Evolutionary conservation across 2,797 vertebrate species (phyloP), one percentile per base, ranked within the genome.

Genomic region (Florisuga fusca): DNA sequence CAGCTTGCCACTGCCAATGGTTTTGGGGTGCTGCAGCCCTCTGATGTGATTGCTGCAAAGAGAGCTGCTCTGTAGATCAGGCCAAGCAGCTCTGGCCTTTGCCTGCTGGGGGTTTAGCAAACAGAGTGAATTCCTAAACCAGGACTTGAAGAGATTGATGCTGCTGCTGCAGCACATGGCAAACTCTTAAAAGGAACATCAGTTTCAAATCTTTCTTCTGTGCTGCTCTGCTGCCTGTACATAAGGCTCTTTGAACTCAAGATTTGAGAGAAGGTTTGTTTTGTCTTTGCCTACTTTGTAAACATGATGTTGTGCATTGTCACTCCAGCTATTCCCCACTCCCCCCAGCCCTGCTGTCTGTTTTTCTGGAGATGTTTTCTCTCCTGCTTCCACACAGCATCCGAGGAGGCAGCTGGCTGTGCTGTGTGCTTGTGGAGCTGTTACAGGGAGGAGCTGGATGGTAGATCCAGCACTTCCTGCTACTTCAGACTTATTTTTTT

Each of bases 271-370:
- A 78, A 77, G 19, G 27, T 59, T 91, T 93, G 67, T 86, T 93
- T 92, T 86, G 63, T 91, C n/a, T 90, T 90, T 92, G 79, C 89
- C 96, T 94, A 89, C 88, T 94, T 85, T 61, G 66, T 69, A 94
- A 91, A 94, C 80, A 78, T 20, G 62, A 50, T 78, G 48, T 84
- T 89, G 36, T 63, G 51, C 48, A 25, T 72, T 83, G 58, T 64
- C 68, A 75, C 54, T 84, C 91, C 54, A 89, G 48, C 58, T 92
- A 23, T 88, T 25, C 48, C 46, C 46, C 21, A 21, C 46, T 22
- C 46, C 4, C 13, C 43, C 34, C 38, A 41, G 38, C 58, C 62
- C 59, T 5, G 27, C 38, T 46, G 69, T 50, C 43, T 53, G 38
- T 13, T 89, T 45, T 89, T 68, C 38, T 86, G 31, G 41, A 86